Conservation (phyloP, 2,797 vertebrate species). For the Poecilia wingei region DNA sequence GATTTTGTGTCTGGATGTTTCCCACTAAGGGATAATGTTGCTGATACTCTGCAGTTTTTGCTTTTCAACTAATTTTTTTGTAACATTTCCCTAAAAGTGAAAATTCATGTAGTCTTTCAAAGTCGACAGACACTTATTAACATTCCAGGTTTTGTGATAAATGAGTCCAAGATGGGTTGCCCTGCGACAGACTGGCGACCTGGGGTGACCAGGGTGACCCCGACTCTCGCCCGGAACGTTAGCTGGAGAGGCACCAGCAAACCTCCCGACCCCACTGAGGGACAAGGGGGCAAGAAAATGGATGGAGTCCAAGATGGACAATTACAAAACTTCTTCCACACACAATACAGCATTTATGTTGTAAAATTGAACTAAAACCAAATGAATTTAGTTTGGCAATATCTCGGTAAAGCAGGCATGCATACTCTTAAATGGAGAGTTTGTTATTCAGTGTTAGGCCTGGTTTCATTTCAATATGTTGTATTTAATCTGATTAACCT, state of each 20-base stretch:
- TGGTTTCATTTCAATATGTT: background rate
- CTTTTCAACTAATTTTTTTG: constrained; percentile 5
- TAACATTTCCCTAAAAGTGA: background rate
- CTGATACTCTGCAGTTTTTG: constrained; percentile 37
- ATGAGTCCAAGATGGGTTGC: too few relatives aligned
- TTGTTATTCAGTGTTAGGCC: background rate
- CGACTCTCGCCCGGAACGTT: too few relatives aligned
- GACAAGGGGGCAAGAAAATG: too few relatives aligned
- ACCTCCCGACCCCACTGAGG: too few relatives aligned
- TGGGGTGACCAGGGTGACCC: too few relatives aligned
- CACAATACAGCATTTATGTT: background rate
- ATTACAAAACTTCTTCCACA: background rate
- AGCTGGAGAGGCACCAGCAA: too few relatives aligned
- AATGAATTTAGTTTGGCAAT: background rate
- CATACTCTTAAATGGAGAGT: background rate
- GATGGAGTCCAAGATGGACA: background rate
- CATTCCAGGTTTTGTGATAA: background rate
- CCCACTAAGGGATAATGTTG: constrained; percentile 25
- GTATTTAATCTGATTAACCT: background rate
- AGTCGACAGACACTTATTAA: background rate
- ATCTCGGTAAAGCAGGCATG: background rate
- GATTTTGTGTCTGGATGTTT: constrained; percentile 36
- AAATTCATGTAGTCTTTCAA: background rate
- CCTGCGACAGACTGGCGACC: too few relatives aligned
- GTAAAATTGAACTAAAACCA: background rate